Percentiles rank a stretch among this genome's conserved stretches.
These are phyloP conservation scores for Agrochola macilenta DNA, from an alignment of 2,888 invertebrate species.

Conservation along the genomic window DNA sequence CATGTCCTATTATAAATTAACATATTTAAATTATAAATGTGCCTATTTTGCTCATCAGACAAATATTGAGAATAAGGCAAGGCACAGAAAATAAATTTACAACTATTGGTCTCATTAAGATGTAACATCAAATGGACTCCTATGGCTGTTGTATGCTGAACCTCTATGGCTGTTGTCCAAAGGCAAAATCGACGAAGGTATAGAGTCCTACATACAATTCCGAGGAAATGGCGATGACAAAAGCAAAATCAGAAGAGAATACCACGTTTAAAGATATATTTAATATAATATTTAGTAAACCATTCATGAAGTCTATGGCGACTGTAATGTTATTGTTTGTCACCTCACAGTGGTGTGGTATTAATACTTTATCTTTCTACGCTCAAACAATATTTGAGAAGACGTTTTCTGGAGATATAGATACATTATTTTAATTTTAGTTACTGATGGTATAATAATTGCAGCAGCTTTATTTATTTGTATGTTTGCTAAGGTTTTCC, in stretches of 20 bases:
- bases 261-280: slow-evolving; percentile 64
- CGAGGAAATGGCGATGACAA: slow-evolving; percentile 72
- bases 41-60: no score
- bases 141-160: no score
- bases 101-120: no score
- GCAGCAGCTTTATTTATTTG: slow-evolving; percentile 60
- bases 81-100: no score
- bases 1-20: no score
- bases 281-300: slow-evolving; percentile 68
- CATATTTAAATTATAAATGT: no score
- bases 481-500: slow-evolving; percentile 65
- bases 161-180: slow-evolving; percentile 79
- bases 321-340: slow-evolving; percentile 68
- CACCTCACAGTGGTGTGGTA: slow-evolving; percentile 74
- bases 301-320: slow-evolving; percentile 70
- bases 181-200: slow-evolving; percentile 73
- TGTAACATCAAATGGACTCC: no score
- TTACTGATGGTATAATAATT: slow-evolving; percentile 73
- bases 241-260: slow-evolving; percentile 57
- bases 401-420: slow-evolving; percentile 73
- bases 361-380: slow-evolving; percentile 77
- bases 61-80: no score
- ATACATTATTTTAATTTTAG: slow-evolving; percentile 74
- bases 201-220: slow-evolving; percentile 71
- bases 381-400: slow-evolving; percentile 73